These are phyloP conservation scores for Agriopis leucophaearia DNA, from an alignment of 2,888 invertebrate species.

Conservation along the genomic window DNA sequence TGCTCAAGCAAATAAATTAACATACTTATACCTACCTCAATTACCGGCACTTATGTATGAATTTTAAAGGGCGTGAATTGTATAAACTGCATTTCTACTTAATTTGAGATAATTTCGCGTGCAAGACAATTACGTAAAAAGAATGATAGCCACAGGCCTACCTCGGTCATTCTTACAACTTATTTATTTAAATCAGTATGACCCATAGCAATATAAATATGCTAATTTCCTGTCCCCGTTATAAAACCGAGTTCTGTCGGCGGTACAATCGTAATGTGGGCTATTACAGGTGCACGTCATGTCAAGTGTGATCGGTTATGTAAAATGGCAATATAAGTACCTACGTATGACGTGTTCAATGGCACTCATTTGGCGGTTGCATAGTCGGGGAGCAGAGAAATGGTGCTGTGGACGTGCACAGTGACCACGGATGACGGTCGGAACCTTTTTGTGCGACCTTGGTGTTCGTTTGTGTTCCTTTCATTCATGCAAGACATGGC, in stretches of 20 bases:
- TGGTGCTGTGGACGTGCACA: constrained; percentile 24
- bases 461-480: constrained; percentile 10
- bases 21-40: no score
- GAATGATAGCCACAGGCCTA: constrained; percentile 6
- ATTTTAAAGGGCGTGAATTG: neutral
- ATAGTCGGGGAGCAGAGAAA: constrained; percentile 22
- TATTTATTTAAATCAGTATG: constrained; percentile 31
- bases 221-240: constrained; percentile 39
- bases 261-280: constrained; percentile 44
- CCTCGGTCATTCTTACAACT: constrained; percentile 24
- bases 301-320: constrained; percentile 51
- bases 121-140: constrained; percentile 5
- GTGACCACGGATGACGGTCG: neutral
- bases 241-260: constrained; percentile 20
- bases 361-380: constrained; percentile 36
- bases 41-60: no score
- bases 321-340: constrained; percentile 49
- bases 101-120: constrained; percentile 7
- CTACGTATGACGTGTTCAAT: constrained; percentile 43
- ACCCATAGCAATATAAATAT: constrained; percentile 24
- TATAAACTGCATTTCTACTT: neutral
- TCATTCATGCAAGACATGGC: constrained; percentile 6
- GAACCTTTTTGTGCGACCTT: constrained; percentile 13
- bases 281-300: constrained; percentile 51
- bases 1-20: no score